phyloP scores from a whole-genome alignment of 2,113 vertebrate genomes.

The Melanerpes formicivorus region DNA sequence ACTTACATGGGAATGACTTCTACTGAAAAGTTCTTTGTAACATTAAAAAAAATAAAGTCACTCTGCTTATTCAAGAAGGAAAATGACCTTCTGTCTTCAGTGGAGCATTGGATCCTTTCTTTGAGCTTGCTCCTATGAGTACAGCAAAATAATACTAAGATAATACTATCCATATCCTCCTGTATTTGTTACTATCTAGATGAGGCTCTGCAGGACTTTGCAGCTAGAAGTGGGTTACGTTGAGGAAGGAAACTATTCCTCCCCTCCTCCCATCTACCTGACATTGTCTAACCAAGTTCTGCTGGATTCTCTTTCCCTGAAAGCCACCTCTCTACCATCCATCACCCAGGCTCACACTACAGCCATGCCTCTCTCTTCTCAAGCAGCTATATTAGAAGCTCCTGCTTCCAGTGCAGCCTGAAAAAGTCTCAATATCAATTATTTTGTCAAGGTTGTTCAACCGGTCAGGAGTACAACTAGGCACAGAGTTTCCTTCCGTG shows the following conservation, averaged over 20 bases:
- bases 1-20: neutral
- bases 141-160: neutral
- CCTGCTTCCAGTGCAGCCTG: neutral
- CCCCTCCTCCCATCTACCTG: neutral
- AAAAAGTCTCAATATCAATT: neutral
- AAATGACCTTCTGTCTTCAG: neutral
- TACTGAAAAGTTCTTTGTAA: neutral
- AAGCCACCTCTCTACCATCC: neutral
- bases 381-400: neutral
- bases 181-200: neutral
- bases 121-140: neutral
- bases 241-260: neutral
- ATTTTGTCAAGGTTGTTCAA: conserved; percentile 21
- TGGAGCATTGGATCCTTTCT: neutral
- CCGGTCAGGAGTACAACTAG: neutral
- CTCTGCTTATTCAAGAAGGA: neutral
- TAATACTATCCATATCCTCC: neutral
- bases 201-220: neutral
- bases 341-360: neutral
- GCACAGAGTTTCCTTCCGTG: neutral
- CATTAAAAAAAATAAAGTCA: neutral
- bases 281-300: neutral
- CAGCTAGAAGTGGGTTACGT: neutral
- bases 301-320: neutral
- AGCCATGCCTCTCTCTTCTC: neutral